phyloP scores from a whole-genome alignment of 1,140 invertebrate species.

The Tribolium castaneum region DNA sequence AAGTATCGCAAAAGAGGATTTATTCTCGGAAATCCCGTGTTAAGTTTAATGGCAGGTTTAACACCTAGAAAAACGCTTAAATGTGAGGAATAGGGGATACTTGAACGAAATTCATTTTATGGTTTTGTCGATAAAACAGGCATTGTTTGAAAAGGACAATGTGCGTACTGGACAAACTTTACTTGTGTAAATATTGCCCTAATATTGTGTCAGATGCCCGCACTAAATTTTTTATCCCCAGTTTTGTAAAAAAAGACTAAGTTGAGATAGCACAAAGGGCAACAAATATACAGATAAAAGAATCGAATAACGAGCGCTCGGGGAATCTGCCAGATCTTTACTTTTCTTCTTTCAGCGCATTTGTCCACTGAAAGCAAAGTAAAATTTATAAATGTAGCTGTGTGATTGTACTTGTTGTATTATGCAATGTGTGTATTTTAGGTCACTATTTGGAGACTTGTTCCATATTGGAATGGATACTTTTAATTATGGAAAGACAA shows the following conservation, averaged over 20 bases:
- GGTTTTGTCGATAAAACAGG: background rate
- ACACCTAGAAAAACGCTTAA: background rate
- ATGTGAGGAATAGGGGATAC: background rate
- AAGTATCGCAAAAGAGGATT: background rate
- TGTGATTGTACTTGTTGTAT: background rate
- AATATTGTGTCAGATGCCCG: too few relatives aligned
- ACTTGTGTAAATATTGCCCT: background rate
- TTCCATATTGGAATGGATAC: slow-evolving; percentile 56
- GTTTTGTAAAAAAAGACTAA: background rate
- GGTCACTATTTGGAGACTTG: slow-evolving; percentile 37
- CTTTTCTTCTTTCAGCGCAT: background rate
- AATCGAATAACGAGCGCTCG: slow-evolving; percentile 26
- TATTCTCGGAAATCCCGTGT: background rate
- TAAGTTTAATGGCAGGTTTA: background rate
- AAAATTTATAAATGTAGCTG: background rate
- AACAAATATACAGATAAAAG: slow-evolving; percentile 3
- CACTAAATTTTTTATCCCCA: background rate
- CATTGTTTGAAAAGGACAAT: background rate
- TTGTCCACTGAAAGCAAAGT: background rate
- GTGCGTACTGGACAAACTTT: background rate
- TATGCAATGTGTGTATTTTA: slow-evolving; percentile 42
- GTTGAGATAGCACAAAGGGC: slow-evolving; percentile 3
- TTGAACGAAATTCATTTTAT: background rate
- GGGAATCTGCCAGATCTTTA: slow-evolving; percentile 28
- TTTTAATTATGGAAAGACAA: slow-evolving; percentile 58